Base-by-base conservation (phyloP, 1,140 invertebrate genomes). In the Hycleus phaleratus region DNA sequence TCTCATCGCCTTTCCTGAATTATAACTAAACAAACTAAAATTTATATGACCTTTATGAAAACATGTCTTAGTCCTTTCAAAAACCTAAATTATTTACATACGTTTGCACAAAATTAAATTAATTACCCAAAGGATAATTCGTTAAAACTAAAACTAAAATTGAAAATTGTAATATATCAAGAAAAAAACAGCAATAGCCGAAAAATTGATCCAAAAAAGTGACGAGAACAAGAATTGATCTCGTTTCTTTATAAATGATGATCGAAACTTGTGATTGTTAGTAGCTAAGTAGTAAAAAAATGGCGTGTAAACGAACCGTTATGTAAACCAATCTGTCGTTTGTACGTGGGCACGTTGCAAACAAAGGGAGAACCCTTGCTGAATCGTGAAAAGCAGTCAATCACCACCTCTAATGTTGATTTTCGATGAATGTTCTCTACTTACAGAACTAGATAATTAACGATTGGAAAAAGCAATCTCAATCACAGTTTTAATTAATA, bases 361-460 rank as follows among this genome's bases (percentile, higher is more conserved):
- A 53, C 51, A 53, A 53, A 52, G 50, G 25, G 50, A 44, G 40
- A 18, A 26, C 25, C 42, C 25, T 11, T 53, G 51, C 51, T 53
- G 51, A 53, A 26, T 53, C 39, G 51, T 12, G 32, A 4, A 25
- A 48, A 38, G 54, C 26, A 43, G 26, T 26, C 12, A 42, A 38
- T 24, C 54, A n/a, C 11, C 18, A 18, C 45, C 45, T 12, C 26
- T 38, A 10, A n/a, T 32, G 39, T 39, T 26, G 39, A 56, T 56
- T 56, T 56, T 32, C 46, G 48, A 56, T 48, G 26, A 48, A 56
- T 49, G 38, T 44, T 42, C 54, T 39, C 54, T 45, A 56, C 42
- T 48, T 56, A 43, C 54, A 3, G 45, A 62, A 62, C 60, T 56
- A 62, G 44, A 56, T 54, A 50, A 62, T 58, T 56, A 58, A 58